A percentile compares a stretch with the other conserved stretches of the same genome.
phyloP scores from a whole-genome alignment of 1,140 invertebrate genomes.

The Gonioctena quinquepunctata region DNA sequence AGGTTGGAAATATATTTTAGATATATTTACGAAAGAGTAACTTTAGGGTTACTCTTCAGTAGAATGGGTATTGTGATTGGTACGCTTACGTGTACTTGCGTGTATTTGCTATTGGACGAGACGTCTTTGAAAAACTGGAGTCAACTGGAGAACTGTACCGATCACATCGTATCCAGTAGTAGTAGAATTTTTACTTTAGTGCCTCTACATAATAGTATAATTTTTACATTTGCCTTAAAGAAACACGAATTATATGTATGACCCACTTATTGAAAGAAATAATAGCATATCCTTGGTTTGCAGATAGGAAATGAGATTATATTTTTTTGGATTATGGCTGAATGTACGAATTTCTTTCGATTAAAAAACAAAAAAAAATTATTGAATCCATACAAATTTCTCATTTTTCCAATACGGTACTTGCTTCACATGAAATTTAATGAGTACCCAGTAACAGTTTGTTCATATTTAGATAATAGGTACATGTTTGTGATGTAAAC shows the following conservation, averaged over 20 bases:
- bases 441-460: background rate
- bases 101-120: background rate
- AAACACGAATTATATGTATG: conserved; percentile 4
- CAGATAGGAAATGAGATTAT: background rate
- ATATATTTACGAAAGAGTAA: background rate
- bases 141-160: background rate
- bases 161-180: background rate
- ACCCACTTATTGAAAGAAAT: background rate
- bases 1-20: background rate
- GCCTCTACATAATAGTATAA: conserved; percentile 2
- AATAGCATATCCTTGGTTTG: background rate
- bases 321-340: background rate
- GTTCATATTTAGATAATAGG: conserved; percentile 15
- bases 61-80: background rate
- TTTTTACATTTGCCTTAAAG: conserved; percentile 11
- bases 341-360: conserved; percentile 1
- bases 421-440: conserved; percentile 16
- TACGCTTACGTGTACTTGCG: background rate
- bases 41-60: background rate
- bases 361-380: background rate
- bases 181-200: conserved; percentile 11
- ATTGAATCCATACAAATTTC: background rate
- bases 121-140: too few relatives aligned
- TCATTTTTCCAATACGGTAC: conserved; percentile 5
- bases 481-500: conserved; percentile 13